Percentiles rank a stretch among this genome's conserved stretches.
Evolutionary conservation across 2,113 vertebrate species (phyloP).

Genomic region (Hemiprocne comata): DNA sequence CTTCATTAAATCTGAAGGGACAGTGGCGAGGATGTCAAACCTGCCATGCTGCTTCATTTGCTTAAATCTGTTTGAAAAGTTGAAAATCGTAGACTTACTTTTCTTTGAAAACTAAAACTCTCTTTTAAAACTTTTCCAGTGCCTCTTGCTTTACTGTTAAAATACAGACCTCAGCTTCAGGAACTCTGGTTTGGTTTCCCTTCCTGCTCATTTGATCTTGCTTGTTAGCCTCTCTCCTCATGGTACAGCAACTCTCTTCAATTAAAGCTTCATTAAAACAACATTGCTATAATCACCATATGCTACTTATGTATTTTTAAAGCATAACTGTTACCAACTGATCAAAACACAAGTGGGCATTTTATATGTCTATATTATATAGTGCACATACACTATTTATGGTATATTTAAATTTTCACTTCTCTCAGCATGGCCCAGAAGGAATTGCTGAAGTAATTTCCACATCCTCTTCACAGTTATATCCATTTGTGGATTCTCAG

Average conservation of each 20-base stretch:
- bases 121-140: not conserved
- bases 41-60: not conserved
- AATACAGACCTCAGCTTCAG: not conserved
- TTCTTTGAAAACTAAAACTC: not conserved
- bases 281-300: constrained; percentile 27
- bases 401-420: not conserved
- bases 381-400: constrained; percentile 10
- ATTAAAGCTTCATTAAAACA: constrained; percentile 54
- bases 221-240: constrained; percentile 11
- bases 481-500: not conserved
- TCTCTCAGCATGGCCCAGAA: not conserved
- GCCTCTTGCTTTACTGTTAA: not conserved
- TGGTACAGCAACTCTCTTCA: constrained; percentile 23
- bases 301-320: constrained; percentile 51
- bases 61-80: not conserved
- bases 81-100: not conserved
- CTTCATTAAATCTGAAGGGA: not conserved
- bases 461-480: not conserved
- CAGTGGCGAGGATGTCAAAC: not conserved
- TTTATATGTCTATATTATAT: not conserved
- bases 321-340: constrained; percentile 21
- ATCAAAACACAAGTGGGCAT: constrained; percentile 48
- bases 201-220: constrained; percentile 9
- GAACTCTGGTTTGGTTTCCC: not conserved
- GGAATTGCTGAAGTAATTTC: not conserved